These are phyloP conservation scores for Heliconius hermathena DNA, from an alignment of 1,140 invertebrate species.

Conservation along the genomic window DNA sequence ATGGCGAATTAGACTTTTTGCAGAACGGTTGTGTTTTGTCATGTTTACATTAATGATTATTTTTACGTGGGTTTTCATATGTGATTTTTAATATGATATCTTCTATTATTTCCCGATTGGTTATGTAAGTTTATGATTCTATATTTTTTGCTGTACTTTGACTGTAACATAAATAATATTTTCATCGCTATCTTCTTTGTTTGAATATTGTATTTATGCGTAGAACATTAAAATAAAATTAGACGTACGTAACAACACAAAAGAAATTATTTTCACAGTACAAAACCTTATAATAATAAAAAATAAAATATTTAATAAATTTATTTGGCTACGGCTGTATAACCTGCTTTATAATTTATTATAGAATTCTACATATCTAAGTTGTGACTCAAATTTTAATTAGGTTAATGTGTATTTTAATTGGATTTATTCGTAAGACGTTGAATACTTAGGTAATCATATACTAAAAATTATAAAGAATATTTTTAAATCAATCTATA, in stretches of 20 bases:
- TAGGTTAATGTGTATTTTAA: constrained; percentile 3
- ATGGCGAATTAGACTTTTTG: constrained; percentile 69
- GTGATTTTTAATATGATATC: constrained; percentile 86
- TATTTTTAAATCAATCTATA: too few relatives aligned
- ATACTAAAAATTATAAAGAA: too few relatives aligned
- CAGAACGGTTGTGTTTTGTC: constrained; percentile 75
- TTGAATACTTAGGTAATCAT: background rate
- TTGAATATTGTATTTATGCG: constrained; percentile 29
- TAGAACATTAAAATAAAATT: constrained; percentile 1
- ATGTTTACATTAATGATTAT: constrained; percentile 74
- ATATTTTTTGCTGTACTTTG: background rate
- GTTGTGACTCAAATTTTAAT: background rate
- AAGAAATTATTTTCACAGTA: background rate
- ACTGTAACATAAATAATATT: constrained; percentile 24
- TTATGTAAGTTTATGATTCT: constrained; percentile 85
- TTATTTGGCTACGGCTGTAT: too few relatives aligned
- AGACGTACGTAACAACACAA: background rate
- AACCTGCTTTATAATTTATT: background rate
- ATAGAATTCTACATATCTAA: background rate
- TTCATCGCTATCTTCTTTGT: constrained; percentile 43
- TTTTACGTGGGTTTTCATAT: constrained; percentile 67
- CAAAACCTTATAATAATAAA: background rate
- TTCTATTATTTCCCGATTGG: constrained; percentile 86
- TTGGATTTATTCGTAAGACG: background rate
- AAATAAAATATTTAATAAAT: background rate